Percentiles rank a stretch among this genome's conserved stretches.
phyloP scores from a whole-genome alignment of 2,797 vertebrate species.

The Pseudomugil tenellus region DNA sequence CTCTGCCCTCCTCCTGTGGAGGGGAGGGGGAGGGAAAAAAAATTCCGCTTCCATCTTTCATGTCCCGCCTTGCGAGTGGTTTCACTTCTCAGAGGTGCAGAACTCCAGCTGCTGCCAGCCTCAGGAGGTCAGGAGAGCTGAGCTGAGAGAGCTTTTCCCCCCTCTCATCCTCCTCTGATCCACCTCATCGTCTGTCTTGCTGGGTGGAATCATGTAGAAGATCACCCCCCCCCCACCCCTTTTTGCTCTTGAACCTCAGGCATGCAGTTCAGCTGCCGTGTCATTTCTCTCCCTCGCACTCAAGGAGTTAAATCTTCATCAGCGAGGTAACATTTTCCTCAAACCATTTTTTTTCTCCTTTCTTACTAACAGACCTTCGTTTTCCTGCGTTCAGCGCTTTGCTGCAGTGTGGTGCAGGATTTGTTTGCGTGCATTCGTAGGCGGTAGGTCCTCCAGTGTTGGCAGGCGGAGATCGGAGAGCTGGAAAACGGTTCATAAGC shows the following conservation, averaged over 20 bases:
- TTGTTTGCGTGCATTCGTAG: slow-evolving; percentile 41
- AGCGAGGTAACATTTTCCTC: slow-evolving; percentile 70
- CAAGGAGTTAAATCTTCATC: slow-evolving; percentile 67
- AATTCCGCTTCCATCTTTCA: slow-evolving; percentile 54
- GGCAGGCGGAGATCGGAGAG: slow-evolving; percentile 54
- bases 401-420: slow-evolving; percentile 25
- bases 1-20: slow-evolving; percentile 34
- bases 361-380: slow-evolving; percentile 20
- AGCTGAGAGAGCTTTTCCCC: slow-evolving; percentile 3
- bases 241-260: slow-evolving; percentile 31
- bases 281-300: slow-evolving; percentile 27
- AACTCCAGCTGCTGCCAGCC: slow-evolving; percentile 43
- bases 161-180: slow-evolving; percentile 35
- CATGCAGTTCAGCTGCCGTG: slow-evolving; percentile 23
- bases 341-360: background rate
- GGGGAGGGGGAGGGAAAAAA: background rate
- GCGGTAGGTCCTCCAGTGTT: slow-evolving; percentile 56
- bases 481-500: slow-evolving; percentile 63
- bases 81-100: slow-evolving; percentile 31
- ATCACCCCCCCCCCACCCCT: slow-evolving; percentile 17
- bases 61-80: slow-evolving; percentile 42
- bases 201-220: slow-evolving; percentile 54
- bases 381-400: slow-evolving; percentile 25
- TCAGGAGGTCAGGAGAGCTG: slow-evolving; percentile 32
- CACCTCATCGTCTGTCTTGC: slow-evolving; percentile 36